Evolutionary conservation across 1,140 invertebrate species (phyloP), one percentile per base, ranked within the genome.

Genomic region (Drosophila navojoa): DNA sequence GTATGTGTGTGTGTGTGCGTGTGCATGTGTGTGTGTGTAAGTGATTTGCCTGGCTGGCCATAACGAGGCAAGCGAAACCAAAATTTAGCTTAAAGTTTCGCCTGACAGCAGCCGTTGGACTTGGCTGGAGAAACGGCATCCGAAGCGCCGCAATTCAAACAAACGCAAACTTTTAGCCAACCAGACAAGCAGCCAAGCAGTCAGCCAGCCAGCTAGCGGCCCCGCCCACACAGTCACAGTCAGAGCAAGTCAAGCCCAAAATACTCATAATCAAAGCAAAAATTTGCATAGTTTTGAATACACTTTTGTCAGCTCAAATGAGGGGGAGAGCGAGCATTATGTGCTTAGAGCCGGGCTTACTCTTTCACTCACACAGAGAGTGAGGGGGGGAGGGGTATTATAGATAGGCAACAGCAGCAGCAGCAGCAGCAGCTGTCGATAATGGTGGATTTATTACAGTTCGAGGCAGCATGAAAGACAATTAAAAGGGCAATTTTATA

Each of bases 221-320:
- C 16, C 6, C 11, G 0, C 15, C 49, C 27, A 9, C 7, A 3
- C 49, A 5, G 11, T 29, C 27, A 6, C 49, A 19, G 42, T 11
- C 49, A 13, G 9, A 38, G 15, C 32, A 29, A 22, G 25, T 27
- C 11, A 27, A 13, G 19, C 44, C 40, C 38, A 58, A 57, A 58
- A 67, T 72, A 60, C 55, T 68, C 54, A 72, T 71, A 86, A 75
- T 61, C 61, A 70, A 76, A 64, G 60, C 57, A 16, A 45, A 81
- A 75, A 86, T 86, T 86, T 86, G 78, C 81, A 86, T 86, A 87
- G 69, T 86, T 85, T 61, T 70, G 44, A 38, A 38, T 45, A 75
- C 60, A 63, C 59, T 77, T 70, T 42, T 58, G 49, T 49, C 47
- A 38, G 61, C 3, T 35, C 2, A 50, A 71, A 71, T 58, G 47